phyloP scores from a whole-genome alignment of 1,140 invertebrate genomes.

The Micrasema minimum region DNA sequence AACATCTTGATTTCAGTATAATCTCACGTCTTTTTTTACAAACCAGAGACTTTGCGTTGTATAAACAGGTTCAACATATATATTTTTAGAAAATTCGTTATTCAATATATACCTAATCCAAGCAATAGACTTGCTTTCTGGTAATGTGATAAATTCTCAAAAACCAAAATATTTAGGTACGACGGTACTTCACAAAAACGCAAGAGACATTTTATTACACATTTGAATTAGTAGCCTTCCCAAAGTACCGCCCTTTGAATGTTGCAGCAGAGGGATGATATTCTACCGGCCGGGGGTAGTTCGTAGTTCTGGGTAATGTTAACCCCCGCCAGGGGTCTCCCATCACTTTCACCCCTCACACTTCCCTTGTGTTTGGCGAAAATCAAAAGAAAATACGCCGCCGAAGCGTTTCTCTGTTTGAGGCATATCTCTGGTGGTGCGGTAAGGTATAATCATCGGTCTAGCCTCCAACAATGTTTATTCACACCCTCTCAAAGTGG shows the following conservation, averaged over 20 bases:
- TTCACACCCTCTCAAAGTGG: constrained; percentile 42
- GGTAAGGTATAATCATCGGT: constrained; percentile 43
- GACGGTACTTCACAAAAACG: no score
- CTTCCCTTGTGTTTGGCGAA: constrained; percentile 46
- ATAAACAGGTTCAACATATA: no score
- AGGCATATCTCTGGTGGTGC: constrained; percentile 31
- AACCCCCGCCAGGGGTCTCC: constrained; percentile 14
- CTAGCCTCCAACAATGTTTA: constrained; percentile 39
- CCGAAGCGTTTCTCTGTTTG: constrained; percentile 34
- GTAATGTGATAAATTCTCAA: no score
- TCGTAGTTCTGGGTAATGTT: constrained; percentile 28
- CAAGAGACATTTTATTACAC: no score
- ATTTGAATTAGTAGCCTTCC: constrained; percentile 7
- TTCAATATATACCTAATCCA: no score
- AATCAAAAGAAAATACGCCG: constrained; percentile 54
- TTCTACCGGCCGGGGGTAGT: constrained; percentile 18
- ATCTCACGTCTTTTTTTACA: no score
- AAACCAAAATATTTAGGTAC: no score
- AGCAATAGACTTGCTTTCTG: no score
- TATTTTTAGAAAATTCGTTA: no score
- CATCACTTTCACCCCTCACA: constrained; percentile 44
- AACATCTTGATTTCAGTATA: no score
- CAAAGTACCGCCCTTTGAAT: constrained; percentile 30
- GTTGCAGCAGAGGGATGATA: constrained; percentile 37
- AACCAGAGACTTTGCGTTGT: no score